Conservation (phyloP, 2,797 vertebrate species). For the Clamator glandarius region DNA sequence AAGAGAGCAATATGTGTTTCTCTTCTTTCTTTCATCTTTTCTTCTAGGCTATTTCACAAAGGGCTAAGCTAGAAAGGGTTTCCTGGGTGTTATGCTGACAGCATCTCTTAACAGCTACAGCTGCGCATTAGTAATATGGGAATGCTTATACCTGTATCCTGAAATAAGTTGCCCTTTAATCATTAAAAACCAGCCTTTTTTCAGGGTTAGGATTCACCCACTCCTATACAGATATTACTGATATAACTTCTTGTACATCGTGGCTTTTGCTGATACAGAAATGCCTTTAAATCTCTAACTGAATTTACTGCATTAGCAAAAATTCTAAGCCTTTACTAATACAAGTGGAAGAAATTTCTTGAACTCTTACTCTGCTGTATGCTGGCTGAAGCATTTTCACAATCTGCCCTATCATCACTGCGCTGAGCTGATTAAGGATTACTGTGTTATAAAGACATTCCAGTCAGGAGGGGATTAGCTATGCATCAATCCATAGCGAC, state of each 20-base stretch:
- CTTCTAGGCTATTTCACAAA: not conserved
- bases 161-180: not conserved
- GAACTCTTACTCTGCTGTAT: not conserved
- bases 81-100: not conserved
- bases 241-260: not conserved
- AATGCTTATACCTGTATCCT: not conserved
- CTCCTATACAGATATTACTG: not conserved
- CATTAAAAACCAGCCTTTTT: not conserved
- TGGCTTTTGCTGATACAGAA: slow-evolving; percentile 19
- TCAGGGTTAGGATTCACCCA: not conserved
- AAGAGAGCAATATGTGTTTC: not conserved
- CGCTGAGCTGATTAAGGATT: not conserved
- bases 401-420: not conserved
- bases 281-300: not conserved
- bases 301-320: not conserved
- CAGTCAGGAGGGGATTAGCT: not conserved
- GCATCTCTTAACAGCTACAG: not conserved
- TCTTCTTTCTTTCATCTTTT: not conserved
- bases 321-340: not conserved
- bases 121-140: not conserved
- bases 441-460: not conserved
- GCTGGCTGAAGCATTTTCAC: not conserved
- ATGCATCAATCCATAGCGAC: not conserved
- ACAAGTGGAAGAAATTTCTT: not conserved
- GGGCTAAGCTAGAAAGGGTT: not conserved